phyloP scores from a whole-genome alignment of 2,113 vertebrate genomes.

The Pelmatolapia mariae region DNA sequence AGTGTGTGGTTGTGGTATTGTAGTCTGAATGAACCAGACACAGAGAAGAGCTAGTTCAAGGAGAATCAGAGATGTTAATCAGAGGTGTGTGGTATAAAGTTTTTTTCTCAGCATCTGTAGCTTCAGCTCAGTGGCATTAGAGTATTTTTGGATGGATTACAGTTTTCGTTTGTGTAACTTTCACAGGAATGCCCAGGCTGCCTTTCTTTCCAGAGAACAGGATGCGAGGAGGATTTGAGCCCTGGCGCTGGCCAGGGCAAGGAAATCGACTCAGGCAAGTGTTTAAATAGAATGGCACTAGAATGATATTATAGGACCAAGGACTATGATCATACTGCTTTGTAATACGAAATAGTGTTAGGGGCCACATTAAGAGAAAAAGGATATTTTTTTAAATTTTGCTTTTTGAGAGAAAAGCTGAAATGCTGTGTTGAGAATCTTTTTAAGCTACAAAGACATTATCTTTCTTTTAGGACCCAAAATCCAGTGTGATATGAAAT shows the following conservation, averaged over 20 bases:
- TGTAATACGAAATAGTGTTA: neutral
- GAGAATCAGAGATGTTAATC: neutral
- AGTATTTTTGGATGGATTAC: neutral
- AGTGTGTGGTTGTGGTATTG: slow-evolving; percentile 1
- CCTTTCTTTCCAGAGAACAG: slow-evolving; percentile 70
- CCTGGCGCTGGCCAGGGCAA: slow-evolving; percentile 71
- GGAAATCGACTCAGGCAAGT: slow-evolving; percentile 72
- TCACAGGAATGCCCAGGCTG: slow-evolving; percentile 63
- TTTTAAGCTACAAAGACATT: neutral
- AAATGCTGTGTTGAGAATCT: neutral
- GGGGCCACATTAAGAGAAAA: neutral
- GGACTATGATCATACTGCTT: neutral
- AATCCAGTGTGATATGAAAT: neutral
- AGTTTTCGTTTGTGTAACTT: neutral
- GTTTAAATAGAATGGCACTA: neutral
- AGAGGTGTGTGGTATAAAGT: neutral
- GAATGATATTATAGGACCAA: neutral
- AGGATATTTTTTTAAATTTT: neutral
- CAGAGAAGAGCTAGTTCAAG: neutral
- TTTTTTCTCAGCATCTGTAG: neutral
- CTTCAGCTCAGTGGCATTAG: neutral
- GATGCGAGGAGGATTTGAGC: slow-evolving; percentile 44
- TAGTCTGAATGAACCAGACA: neutral
- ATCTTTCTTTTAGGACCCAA: neutral
- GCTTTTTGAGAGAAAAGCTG: neutral